Conservation (phyloP, 2,888 invertebrate genomes). For the Cistogaster globosa region DNA sequence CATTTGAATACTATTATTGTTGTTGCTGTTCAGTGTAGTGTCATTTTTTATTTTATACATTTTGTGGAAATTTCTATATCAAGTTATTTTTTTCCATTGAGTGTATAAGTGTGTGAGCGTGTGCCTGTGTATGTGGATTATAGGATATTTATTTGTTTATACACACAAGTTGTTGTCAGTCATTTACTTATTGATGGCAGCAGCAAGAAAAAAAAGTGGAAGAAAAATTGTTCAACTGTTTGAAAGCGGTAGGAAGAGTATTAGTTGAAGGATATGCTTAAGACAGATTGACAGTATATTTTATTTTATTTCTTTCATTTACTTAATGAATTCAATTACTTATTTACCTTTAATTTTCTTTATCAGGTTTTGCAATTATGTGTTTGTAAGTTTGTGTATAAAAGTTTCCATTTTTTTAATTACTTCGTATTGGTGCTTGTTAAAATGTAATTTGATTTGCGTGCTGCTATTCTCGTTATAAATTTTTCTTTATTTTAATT, state of each 20-base stretch:
- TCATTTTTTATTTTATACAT: conserved; percentile 10
- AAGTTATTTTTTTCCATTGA: not conserved
- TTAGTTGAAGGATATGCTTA: conserved; percentile 64
- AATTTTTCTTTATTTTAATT: conserved; percentile 11
- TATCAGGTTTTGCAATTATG: conserved; percentile 24
- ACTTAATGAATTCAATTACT: conserved; percentile 82
- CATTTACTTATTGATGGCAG: conserved; percentile 27
- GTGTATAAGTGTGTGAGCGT: not conserved
- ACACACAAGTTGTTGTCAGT: conserved; percentile 43
- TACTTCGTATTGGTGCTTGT: conserved; percentile 37
- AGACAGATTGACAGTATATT: conserved; percentile 75
- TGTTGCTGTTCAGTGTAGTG: conserved; percentile 6
- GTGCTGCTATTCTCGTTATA: conserved; percentile 63
- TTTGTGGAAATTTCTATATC: conserved; percentile 20
- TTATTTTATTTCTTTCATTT: conserved; percentile 74
- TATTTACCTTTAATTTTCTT: conserved; percentile 76
- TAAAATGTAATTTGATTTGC: conserved; percentile 70
- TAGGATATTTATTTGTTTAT: not conserved
- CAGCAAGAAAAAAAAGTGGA: not conserved
- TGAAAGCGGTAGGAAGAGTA: conserved; percentile 16
- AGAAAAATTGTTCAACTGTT: conserved; percentile 1
- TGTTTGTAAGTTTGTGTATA: not conserved
- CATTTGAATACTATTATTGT: conserved; percentile 42
- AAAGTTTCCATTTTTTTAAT: not conserved
- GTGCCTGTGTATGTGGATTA: conserved; percentile 1